Evolutionary conservation across 2,113 vertebrate genomes (phyloP).

Genomic region (Spea bombifrons): DNA sequence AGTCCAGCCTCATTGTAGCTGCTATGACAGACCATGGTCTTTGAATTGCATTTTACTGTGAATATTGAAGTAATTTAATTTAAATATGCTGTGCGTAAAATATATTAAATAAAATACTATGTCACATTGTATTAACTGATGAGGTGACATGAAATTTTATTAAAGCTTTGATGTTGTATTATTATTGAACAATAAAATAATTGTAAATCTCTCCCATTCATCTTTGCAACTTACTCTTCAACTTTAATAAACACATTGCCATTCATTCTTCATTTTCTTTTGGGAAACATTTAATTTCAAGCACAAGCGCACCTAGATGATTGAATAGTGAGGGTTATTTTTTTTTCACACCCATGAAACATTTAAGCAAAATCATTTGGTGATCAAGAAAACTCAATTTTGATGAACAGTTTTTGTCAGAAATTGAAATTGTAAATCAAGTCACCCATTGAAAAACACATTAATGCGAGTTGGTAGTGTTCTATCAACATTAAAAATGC

Average conservation of each 20-base stretch:
- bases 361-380: slow-evolving; percentile 38
- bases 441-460: slow-evolving; percentile 14
- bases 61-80: slow-evolving; percentile 35
- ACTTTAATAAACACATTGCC: slow-evolving; percentile 39
- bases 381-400: slow-evolving; percentile 32
- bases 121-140: slow-evolving; percentile 41
- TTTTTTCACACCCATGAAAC: slow-evolving; percentile 36
- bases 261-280: slow-evolving; percentile 45
- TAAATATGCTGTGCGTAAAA: slow-evolving; percentile 27
- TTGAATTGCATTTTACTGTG: slow-evolving; percentile 14
- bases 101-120: slow-evolving; percentile 31
- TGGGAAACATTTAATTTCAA: slow-evolving; percentile 44
- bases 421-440: slow-evolving; percentile 21
- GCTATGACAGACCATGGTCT: too few relatives aligned
- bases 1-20: too few relatives aligned
- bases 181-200: slow-evolving; percentile 46
- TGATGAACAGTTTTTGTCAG: slow-evolving; percentile 22
- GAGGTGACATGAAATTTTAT: slow-evolving; percentile 37
- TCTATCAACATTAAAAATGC: background rate
- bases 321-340: slow-evolving; percentile 36
- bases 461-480: slow-evolving; percentile 10
- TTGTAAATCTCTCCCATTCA: slow-evolving; percentile 44
- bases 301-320: slow-evolving; percentile 38
- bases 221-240: slow-evolving; percentile 38
- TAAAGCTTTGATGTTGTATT: slow-evolving; percentile 13